phyloP scores from a whole-genome alignment of 2,797 vertebrate species.

The Tenualosa thibaudeaui region DNA sequence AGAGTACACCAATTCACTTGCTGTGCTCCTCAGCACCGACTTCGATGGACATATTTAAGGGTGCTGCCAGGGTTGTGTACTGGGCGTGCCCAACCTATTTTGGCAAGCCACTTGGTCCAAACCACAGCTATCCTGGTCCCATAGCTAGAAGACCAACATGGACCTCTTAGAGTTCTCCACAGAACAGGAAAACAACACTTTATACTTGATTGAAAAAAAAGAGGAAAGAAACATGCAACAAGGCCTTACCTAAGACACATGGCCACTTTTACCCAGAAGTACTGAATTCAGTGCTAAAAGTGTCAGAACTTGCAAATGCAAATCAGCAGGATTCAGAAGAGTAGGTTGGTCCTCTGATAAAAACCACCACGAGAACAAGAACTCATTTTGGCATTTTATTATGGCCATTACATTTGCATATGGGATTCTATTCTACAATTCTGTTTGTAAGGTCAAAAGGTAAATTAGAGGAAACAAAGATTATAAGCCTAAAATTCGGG shows the following conservation, averaged over 20 bases:
- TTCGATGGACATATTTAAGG: no score
- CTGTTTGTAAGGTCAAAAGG: not conserved
- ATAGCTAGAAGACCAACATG: no score
- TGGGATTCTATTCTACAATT: slow-evolving; percentile 11
- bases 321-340: not conserved
- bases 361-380: not conserved
- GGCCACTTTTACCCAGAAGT: not conserved
- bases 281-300: not conserved
- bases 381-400: not conserved
- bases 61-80: no score
- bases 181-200: no score
- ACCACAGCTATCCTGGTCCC: no score
- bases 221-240: no score
- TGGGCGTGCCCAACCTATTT: no score
- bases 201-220: no score
- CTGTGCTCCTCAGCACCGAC: no score
- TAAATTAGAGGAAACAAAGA: slow-evolving; percentile 10
- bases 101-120: no score
- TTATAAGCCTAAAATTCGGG: not conserved
- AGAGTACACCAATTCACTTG: no score
- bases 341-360: not conserved
- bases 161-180: no score
- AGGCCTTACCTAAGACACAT: not conserved
- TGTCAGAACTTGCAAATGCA: not conserved
- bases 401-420: slow-evolving; percentile 3